Evolutionary conservation across 2,888 invertebrate species (phyloP), one percentile per base, ranked within the genome.

Genomic region (Heteropelma amictum): DNA sequence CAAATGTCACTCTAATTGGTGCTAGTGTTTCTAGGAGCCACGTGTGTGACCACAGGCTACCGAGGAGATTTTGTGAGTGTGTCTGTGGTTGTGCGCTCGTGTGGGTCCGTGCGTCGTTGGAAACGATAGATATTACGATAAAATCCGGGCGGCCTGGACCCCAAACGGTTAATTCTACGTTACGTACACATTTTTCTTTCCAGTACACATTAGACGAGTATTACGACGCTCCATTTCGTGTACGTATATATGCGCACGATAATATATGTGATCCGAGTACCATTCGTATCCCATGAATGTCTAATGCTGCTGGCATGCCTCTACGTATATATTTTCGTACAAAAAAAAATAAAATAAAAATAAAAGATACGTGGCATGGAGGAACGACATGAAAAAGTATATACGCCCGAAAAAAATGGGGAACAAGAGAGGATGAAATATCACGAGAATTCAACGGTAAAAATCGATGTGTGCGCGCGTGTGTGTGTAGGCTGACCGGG

Each of bases 11-110:
- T 74, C 67, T 75, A 75, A 65, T 69, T 72, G 72, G 76, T 79
- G 78, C 81, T 79, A 81, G 81, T 80, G 75, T 75, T 70, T 76
- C 75, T 78, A 65, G 76, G 45, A 77, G 77, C 79, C 77, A 80
- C 65, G 74, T 78, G 76, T 71, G 75, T 42, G 56, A 53, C 69
- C 42, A 49, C 58, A 40, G n/a, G 58, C 60, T 71, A 42, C 70
- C 63, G 68, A 63, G 42, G 26, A 10, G 8, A 10, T 33, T n/a
- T n/a, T n/a, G n/a, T n/a, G n/a, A n/a, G n/a, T n/a, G n/a, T n/a
- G n/a, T n/a, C n/a, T n/a, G n/a, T n/a, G n/a, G n/a, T n/a, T n/a
- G n/a, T n/a, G n/a, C n/a, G n/a, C n/a, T n/a, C n/a, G n/a, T n/a
- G n/a, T n/a, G n/a, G n/a, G n/a, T n/a, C n/a, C n/a, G n/a, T n/a